Conservation (phyloP, 2,888 invertebrate genomes). For the Diarsia rubi region DNA sequence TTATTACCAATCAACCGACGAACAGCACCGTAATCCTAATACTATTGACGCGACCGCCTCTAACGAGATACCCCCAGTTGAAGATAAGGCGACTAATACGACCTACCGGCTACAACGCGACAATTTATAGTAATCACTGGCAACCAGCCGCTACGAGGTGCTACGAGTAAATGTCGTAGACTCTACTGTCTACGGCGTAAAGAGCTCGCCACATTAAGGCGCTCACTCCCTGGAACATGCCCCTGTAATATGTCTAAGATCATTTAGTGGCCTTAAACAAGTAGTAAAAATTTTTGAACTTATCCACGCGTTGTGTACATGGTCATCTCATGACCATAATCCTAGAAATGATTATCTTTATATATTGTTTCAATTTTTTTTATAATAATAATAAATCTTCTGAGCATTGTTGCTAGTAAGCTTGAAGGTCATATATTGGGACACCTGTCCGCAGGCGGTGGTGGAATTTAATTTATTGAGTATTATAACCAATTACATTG, state of each 20-base stretch:
- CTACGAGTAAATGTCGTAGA: constrained; percentile 45
- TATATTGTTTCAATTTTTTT: too few species aligned
- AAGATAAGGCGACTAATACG: constrained; percentile 57
- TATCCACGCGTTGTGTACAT: too few species aligned
- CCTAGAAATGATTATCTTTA: too few species aligned
- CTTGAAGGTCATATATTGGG: too few species aligned
- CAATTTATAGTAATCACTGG: constrained; percentile 41
- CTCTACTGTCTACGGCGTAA: constrained; percentile 28
- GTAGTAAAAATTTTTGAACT: too few species aligned
- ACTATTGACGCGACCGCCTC: constrained; percentile 55
- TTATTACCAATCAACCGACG: constrained; percentile 61
- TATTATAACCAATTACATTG: too few species aligned
- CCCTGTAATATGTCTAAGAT: background rate
- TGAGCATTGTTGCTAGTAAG: too few species aligned
- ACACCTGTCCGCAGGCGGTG: too few species aligned
- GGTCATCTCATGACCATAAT: too few species aligned
- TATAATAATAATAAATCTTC: too few species aligned
- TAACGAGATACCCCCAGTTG: constrained; percentile 59
- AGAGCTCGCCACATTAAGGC: background rate
- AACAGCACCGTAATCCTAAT: constrained; percentile 63
- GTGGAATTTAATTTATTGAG: too few species aligned
- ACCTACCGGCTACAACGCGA: constrained; percentile 34
- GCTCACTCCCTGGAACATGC: background rate
- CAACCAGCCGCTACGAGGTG: constrained; percentile 38
- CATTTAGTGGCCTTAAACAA: background rate